Conservation (phyloP, 2,113 vertebrate genomes). For the Protobothrops mucrosquamatus region DNA sequence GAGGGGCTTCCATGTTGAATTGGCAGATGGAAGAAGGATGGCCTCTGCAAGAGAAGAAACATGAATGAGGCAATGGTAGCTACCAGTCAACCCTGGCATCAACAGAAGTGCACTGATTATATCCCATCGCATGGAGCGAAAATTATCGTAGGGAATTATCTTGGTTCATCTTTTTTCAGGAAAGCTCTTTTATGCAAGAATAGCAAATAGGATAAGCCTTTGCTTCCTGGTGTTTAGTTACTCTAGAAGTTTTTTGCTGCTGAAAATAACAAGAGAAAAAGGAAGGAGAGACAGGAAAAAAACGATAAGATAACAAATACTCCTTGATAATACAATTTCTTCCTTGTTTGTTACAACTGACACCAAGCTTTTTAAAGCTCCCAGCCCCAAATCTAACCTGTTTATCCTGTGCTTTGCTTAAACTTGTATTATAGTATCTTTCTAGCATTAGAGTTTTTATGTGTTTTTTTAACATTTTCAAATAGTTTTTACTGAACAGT, state of each 20-base stretch:
- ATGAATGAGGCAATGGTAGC: neutral
- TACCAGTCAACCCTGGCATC: neutral
- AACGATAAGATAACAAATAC: too few relatives aligned
- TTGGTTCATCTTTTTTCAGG: neutral
- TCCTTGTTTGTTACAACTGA: too few relatives aligned
- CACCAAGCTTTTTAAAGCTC: too few relatives aligned
- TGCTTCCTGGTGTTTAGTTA: neutral
- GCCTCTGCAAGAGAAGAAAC: conserved; percentile 42
- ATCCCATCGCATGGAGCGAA: neutral
- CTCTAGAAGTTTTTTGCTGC: neutral
- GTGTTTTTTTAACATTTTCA: too few relatives aligned
- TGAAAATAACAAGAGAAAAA: neutral
- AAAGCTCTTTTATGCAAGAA: neutral
- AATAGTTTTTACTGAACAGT: too few relatives aligned
- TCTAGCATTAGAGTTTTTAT: too few relatives aligned
- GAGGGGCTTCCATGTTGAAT: conserved; percentile 84
- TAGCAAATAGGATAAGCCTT: neutral
- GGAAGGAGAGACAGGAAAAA: neutral
- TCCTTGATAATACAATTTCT: too few relatives aligned
- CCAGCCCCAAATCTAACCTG: too few relatives aligned
- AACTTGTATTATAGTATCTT: too few relatives aligned
- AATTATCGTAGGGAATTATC: neutral
- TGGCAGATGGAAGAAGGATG: neutral
- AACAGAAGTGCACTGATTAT: neutral
- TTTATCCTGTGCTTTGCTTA: too few relatives aligned